Evolutionary conservation across 1,140 invertebrate genomes (phyloP).

Genomic region (Orchesella cincta): DNA sequence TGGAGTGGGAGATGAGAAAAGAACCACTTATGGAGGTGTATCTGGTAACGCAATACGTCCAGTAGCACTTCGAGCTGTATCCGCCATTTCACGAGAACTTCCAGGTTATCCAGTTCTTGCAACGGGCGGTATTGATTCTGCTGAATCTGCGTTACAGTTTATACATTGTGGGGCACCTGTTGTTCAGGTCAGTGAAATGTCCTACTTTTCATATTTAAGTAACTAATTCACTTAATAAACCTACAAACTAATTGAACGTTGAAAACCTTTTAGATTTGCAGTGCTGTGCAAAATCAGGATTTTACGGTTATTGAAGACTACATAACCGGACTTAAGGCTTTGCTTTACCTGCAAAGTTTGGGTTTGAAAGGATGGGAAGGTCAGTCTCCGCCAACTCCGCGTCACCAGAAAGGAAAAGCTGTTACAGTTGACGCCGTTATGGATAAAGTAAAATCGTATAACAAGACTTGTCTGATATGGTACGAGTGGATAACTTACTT

Average conservation of each 20-base stretch:
- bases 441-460: constrained; percentile 51
- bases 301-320: constrained; percentile 95
- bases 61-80: constrained; percentile 85
- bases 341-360: constrained; percentile 79
- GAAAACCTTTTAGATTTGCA: constrained; percentile 71
- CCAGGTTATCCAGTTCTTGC: constrained; percentile 91
- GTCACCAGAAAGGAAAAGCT: constrained; percentile 67
- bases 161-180: constrained; percentile 86
- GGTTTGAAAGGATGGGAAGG: constrained; percentile 79
- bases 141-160: constrained; percentile 90
- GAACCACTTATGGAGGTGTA: constrained; percentile 94
- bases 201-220: background rate
- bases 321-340: constrained; percentile 81
- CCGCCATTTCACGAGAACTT: constrained; percentile 76
- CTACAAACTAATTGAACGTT: background rate
- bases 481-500: background rate
- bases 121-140: constrained; percentile 94
- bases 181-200: constrained; percentile 69
- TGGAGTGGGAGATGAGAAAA: constrained; percentile 73
- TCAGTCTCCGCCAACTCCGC: constrained; percentile 84
- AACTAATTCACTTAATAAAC: background rate
- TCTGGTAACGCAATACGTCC: constrained; percentile 94
- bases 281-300: constrained; percentile 97
- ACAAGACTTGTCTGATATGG: background rate
- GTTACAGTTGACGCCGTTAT: constrained; percentile 50